Conservation (phyloP, 35 echinoderm and acorn worm species). For the Acanthaster planci region DNA sequence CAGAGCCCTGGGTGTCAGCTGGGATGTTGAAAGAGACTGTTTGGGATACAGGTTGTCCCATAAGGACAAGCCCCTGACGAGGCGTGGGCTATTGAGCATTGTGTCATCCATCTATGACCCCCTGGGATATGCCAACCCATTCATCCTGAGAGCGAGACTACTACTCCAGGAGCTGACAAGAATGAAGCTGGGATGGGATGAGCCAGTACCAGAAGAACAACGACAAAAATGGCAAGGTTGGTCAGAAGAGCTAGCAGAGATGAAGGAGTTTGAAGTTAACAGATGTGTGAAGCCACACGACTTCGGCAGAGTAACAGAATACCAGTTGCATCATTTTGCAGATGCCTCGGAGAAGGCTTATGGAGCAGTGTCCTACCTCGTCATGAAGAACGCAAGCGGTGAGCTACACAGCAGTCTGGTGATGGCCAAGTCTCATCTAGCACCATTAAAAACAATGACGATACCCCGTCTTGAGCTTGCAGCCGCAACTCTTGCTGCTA, state of each 20-base stretch:
- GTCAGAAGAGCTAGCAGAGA: constrained; percentile 18
- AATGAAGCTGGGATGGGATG: constrained; percentile 59
- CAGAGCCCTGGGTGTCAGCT: constrained; percentile 46
- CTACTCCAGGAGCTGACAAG: constrained; percentile 47
- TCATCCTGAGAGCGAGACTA: constrained; percentile 40
- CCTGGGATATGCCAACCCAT: constrained; percentile 41
- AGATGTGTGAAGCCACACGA: constrained; percentile 48
- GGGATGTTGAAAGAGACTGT: constrained; percentile 52
- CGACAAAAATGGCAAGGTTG: constrained; percentile 45
- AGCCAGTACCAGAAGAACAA: constrained; percentile 31
- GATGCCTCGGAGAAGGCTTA: constrained; percentile 68
- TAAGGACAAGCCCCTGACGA: constrained; percentile 46
- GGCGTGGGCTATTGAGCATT: constrained; percentile 48
- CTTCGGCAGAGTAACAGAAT: constrained; percentile 19
- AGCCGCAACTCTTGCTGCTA: constrained; percentile 41
- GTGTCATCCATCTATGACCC: constrained; percentile 60
- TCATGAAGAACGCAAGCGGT: constrained; percentile 26
- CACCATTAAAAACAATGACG: constrained; percentile 37
- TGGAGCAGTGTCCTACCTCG: constrained; percentile 46
- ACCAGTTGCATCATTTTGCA: constrained; percentile 68
- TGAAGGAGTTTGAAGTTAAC: constrained; percentile 35
- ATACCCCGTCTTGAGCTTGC: constrained; percentile 46
- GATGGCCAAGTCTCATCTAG: constrained; percentile 42
- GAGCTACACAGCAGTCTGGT: constrained; percentile 39
- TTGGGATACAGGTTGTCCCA: constrained; percentile 12